Conservation (phyloP, 2,888 invertebrate genomes). For the Latheticus oryzae region DNA sequence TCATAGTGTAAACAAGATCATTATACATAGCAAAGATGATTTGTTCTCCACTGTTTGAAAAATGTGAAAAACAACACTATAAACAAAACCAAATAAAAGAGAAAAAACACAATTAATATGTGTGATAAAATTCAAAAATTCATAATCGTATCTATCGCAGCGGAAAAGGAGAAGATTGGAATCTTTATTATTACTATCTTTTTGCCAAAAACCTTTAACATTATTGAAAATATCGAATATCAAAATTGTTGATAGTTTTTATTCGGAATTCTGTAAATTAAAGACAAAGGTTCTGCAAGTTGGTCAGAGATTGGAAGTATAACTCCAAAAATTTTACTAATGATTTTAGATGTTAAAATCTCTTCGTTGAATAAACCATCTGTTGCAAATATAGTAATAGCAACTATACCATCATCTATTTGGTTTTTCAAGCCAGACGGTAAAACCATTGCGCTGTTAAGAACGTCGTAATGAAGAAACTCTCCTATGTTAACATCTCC, state of each 20-base stretch:
- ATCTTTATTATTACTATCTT: constrained; percentile 68
- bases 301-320: constrained; percentile 11
- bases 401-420: constrained; percentile 2
- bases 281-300: constrained; percentile 13
- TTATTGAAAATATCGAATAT: constrained; percentile 57
- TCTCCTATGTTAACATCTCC: constrained; percentile 5
- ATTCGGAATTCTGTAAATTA: constrained; percentile 9
- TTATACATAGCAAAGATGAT: constrained; percentile 57
- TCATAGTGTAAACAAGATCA: too few relatives aligned
- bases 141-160: constrained; percentile 9
- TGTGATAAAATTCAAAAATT: constrained; percentile 51
- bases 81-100: constrained; percentile 66
- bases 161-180: constrained; percentile 62
- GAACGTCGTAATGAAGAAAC: constrained; percentile 3
- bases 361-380: constrained; percentile 34
- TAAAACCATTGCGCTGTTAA: constrained; percentile 30
- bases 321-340: constrained; percentile 34
- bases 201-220: constrained; percentile 58
- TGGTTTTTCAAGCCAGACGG: constrained; percentile 19
- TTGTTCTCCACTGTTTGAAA: constrained; percentile 72
- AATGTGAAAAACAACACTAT: constrained; percentile 69
- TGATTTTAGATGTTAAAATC: not conserved
- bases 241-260: constrained; percentile 61
- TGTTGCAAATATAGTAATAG: constrained; percentile 18
- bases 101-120: constrained; percentile 68